Conservation (phyloP, 2,797 vertebrate genomes). For the Harpagifer antarcticus region DNA sequence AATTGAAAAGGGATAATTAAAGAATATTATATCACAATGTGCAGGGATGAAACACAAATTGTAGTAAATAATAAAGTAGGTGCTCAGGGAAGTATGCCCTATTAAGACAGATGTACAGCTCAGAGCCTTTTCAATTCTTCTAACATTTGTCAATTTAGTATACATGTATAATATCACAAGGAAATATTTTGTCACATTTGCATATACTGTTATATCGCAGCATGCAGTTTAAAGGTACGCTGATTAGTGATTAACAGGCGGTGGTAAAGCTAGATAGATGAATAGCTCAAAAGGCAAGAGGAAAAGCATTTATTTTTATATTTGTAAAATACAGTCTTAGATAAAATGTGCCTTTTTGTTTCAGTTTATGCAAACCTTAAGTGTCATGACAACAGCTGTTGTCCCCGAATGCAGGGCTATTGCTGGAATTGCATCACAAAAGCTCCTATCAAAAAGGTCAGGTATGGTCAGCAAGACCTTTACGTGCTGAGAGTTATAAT, state of each 20-base stretch:
- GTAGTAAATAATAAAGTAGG: not conserved
- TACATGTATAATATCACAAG: not conserved
- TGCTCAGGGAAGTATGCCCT: slow-evolving; percentile 1
- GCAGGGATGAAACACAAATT: slow-evolving; percentile 19
- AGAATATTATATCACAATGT: slow-evolving; percentile 10
- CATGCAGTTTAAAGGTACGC: not conserved
- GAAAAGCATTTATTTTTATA: too few species aligned
- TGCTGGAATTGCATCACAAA: not conserved
- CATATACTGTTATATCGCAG: not conserved
- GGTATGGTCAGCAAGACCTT: not conserved
- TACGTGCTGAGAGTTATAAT: not conserved
- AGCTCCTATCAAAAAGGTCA: not conserved
- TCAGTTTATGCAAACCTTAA: not conserved
- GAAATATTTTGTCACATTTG: not conserved
- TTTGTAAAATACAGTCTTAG: too few species aligned
- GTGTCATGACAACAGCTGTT: not conserved
- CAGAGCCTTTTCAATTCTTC: not conserved
- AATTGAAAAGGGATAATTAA: not conserved
- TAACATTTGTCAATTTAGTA: not conserved
- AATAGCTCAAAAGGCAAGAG: too few species aligned
- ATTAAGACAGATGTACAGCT: not conserved
- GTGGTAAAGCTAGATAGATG: too few species aligned
- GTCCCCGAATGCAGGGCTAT: not conserved
- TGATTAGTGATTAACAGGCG: not conserved
- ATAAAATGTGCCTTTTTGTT: not conserved